Base-by-base conservation (phyloP, 2,888 invertebrate genomes). In the Hirtodrosophila alboralis region DNA sequence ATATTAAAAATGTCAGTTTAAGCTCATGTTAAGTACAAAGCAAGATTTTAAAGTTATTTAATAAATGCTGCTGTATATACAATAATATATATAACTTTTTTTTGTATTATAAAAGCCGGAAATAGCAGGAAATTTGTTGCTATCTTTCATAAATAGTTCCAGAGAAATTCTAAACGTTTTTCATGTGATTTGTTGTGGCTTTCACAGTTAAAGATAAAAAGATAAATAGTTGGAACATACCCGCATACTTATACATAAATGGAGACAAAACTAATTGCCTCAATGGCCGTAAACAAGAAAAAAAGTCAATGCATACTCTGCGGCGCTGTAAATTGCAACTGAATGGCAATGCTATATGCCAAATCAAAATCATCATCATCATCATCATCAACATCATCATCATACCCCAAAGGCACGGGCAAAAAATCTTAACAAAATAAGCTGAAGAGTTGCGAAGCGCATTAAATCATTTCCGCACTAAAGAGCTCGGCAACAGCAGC, bases 401-500 rank as follows among this genome's bases (percentile, higher is more conserved):
- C 36, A 54, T 47, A n/a, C 58, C 33, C 30, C 49, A 38, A 40
- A 59, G 53, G 26, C 57, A 44, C 31, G 31, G 37, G 38, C 37
- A 34, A 68, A 74, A 78, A 73, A 64, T 62, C 78, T 74, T 76
- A 81, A 81, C 86, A 84, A 79, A 84, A 84, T 86, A 84, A 86
- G 81, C 85, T 85, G 74, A 76, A 76, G 84, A 81, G 76, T 84
- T 84, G 74, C 71, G 63, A 77, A 84, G 81, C 81, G 79, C 81
- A 86, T 84, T 84, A 79, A 84, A 84, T 86, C 86, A 86, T 86
- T 84, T 79, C 84, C 81, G 77, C 84, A 69, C 78, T 84, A 76
- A 76, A 71, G 76, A 84, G 78, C 78, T 71, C 64, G 54, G 37
- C 48, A 51, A 47, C 40, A 43, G 44, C 14, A 38, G 44, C 18